A percentile compares a stretch with the other conserved stretches of the same genome.
These are phyloP conservation scores for Megaceryle alcyon DNA, from an alignment of 2,797 vertebrate species.

Conservation along the genomic window DNA sequence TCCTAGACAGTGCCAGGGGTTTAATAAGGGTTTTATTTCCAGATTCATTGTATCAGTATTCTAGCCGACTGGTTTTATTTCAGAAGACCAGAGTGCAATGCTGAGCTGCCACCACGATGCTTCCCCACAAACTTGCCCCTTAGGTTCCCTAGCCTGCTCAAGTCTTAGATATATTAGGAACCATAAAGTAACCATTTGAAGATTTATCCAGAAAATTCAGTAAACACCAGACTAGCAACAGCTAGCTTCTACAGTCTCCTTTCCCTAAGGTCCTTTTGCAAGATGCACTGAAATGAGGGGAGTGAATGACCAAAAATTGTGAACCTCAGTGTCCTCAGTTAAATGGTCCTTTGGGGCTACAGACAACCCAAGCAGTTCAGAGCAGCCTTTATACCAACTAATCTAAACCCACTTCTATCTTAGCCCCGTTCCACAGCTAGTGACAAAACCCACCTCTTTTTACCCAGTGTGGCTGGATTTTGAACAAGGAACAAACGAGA, in stretches of 20 bases:
- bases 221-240: neutral
- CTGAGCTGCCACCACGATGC: neutral
- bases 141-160: neutral
- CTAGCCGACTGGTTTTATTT: neutral
- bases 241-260: neutral
- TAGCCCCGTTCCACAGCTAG: neutral
- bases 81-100: neutral
- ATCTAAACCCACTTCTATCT: neutral
- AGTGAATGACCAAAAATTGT: neutral
- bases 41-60: neutral
- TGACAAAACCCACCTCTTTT: neutral
- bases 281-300: neutral
- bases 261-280: neutral
- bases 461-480: accelerated
- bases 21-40: neutral
- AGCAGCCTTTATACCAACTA: neutral
- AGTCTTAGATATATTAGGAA: neutral
- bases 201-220: neutral
- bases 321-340: accelerated
- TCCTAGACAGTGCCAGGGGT: neutral
- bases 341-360: neutral
- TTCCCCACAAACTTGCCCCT: neutral
- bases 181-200: neutral
- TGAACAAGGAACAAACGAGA: neutral
- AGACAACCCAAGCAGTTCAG: neutral